Conservation (phyloP, 1,140 invertebrate genomes). For the Bombus consobrinus region DNA sequence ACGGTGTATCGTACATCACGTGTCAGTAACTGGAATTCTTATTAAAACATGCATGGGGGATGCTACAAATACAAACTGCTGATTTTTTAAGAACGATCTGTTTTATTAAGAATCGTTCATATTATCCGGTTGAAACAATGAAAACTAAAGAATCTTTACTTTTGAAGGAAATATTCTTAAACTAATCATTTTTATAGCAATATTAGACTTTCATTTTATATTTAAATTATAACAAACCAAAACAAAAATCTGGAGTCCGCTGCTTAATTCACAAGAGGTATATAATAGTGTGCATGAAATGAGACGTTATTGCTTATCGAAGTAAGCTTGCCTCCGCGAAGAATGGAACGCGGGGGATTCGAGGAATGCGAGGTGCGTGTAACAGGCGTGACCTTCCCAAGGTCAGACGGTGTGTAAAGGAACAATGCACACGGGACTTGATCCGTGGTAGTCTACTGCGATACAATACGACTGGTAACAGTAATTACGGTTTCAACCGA, state of each 20-base stretch:
- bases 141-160: neutral
- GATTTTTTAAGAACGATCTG: neutral
- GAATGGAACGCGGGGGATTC: conserved; percentile 56
- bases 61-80: neutral
- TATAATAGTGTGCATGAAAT: neutral
- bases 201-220: neutral
- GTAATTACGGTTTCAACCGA: conserved; percentile 25
- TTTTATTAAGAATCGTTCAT: neutral
- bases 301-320: conserved; percentile 42
- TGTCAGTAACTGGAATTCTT: neutral
- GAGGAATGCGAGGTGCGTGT: conserved; percentile 58
- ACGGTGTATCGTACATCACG: no score
- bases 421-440: conserved; percentile 71
- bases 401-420: conserved; percentile 68
- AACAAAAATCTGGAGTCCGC: neutral
- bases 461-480: conserved; percentile 31
- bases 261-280: neutral
- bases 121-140: neutral
- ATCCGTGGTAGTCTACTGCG: conserved; percentile 34
- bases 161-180: neutral
- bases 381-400: conserved; percentile 77
- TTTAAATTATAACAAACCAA: neutral
- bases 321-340: conserved; percentile 29
- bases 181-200: neutral
- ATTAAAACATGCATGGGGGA: neutral